Evolutionary conservation across 2,888 invertebrate genomes (phyloP).

Genomic region (Tiliacea aurago): DNA sequence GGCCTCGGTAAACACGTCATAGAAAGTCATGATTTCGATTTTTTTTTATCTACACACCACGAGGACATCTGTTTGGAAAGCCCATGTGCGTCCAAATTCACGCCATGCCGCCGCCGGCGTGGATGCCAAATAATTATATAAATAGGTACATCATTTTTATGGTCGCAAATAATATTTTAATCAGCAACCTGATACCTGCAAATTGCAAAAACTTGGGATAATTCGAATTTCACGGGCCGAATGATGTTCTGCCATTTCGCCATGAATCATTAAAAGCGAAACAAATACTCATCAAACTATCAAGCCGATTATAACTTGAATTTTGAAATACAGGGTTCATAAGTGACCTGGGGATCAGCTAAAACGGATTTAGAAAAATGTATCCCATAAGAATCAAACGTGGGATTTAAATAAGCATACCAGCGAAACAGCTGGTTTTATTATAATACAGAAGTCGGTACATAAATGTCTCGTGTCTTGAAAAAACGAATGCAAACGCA

Average conservation of each 20-base stretch:
- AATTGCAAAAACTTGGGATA: not conserved
- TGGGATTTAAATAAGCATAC: conserved; percentile 5
- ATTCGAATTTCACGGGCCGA: not conserved
- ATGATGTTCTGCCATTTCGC: not conserved
- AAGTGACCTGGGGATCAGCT: not conserved
- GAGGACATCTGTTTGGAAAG: not conserved
- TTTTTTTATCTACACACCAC: too few relatives aligned
- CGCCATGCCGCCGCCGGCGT: not conserved
- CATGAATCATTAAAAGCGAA: not conserved
- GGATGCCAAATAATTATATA: not conserved
- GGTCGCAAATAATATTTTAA: not conserved
- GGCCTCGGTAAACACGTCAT: not conserved
- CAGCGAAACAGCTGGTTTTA: not conserved
- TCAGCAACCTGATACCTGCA: not conserved
- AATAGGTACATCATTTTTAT: not conserved
- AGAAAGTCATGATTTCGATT: not conserved
- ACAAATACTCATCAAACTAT: not conserved
- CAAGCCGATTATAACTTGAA: not conserved
- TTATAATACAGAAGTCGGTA: conserved; percentile 31
- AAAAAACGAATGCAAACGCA: conserved; percentile 57
- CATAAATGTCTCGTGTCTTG: conserved; percentile 43
- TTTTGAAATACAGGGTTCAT: conserved; percentile 4
- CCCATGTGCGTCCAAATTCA: not conserved
- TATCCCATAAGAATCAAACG: not conserved
- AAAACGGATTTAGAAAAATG: not conserved